These are phyloP conservation scores for Oxyura jamaicensis DNA, from an alignment of 2,113 vertebrate genomes.

Conservation along the genomic window DNA sequence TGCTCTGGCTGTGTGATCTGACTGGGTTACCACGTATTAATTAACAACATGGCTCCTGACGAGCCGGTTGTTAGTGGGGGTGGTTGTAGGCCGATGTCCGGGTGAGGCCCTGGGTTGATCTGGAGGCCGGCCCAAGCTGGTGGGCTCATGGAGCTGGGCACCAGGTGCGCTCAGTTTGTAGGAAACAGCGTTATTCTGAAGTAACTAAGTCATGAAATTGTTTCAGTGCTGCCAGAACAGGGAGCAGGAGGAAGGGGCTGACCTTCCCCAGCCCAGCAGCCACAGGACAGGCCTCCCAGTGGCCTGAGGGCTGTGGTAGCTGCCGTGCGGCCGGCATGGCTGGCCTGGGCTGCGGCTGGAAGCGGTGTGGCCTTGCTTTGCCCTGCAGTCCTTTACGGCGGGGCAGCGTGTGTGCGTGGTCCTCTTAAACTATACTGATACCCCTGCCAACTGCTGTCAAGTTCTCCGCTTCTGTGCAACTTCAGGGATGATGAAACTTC, in stretches of 20 bases:
- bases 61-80: accelerated
- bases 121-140: too few species aligned
- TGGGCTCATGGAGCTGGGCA: background rate
- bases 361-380: background rate
- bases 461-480: background rate
- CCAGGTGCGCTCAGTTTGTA: background rate
- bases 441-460: background rate
- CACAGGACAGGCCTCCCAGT: background rate
- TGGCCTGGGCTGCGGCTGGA: background rate
- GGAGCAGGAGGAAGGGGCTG: background rate
- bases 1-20: background rate
- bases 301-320: background rate
- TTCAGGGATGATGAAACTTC: background rate
- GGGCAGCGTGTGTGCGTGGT: background rate
- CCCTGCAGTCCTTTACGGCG: background rate
- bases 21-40: background rate
- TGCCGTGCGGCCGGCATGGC: background rate
- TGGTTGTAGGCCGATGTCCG: background rate
- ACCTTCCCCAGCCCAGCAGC: background rate
- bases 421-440: background rate
- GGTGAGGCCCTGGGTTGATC: background rate
- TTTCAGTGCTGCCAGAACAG: background rate
- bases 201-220: background rate
- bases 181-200: background rate
- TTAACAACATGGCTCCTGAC: background rate